A percentile compares a stretch with the other conserved stretches of the same genome.
Conservation (phyloP, 2,113 vertebrate species). For the Apodemus speciosus region DNA sequence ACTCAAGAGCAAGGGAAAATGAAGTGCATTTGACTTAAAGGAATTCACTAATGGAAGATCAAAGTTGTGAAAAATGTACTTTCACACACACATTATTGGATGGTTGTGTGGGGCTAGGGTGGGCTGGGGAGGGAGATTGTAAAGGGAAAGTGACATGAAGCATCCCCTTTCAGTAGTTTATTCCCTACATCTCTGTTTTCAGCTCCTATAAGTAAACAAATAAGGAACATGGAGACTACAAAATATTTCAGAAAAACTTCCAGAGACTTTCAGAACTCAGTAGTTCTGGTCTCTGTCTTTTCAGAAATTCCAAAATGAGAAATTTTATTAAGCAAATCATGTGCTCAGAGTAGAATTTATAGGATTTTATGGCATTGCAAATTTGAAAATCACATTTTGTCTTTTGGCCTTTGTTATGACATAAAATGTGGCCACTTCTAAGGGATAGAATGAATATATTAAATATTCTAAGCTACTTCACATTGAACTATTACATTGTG, state of each 20-base stretch:
- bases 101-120: neutral
- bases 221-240: slow-evolving; percentile 22
- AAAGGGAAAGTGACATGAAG: neutral
- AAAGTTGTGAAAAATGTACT: slow-evolving; percentile 58
- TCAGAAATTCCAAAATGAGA: neutral
- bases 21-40: slow-evolving; percentile 63
- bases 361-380: neutral
- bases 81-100: slow-evolving; percentile 2
- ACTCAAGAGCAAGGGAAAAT: neutral
- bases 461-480: slow-evolving; percentile 24
- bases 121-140: neutral
- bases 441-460: neutral
- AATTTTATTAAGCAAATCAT: neutral
- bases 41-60: slow-evolving; percentile 68
- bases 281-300: neutral
- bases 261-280: slow-evolving; percentile 42
- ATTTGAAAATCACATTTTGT: slow-evolving; percentile 38
- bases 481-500: neutral
- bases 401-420: neutral
- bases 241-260: slow-evolving; percentile 26
- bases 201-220: slow-evolving; percentile 9
- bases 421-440: neutral
- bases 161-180: neutral
- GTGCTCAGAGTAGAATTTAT: slow-evolving; percentile 8
- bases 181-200: neutral